Evolutionary conservation across 2,113 vertebrate genomes (phyloP), one percentile per base, ranked within the genome.

Genomic region (Myocastor coypus): DNA sequence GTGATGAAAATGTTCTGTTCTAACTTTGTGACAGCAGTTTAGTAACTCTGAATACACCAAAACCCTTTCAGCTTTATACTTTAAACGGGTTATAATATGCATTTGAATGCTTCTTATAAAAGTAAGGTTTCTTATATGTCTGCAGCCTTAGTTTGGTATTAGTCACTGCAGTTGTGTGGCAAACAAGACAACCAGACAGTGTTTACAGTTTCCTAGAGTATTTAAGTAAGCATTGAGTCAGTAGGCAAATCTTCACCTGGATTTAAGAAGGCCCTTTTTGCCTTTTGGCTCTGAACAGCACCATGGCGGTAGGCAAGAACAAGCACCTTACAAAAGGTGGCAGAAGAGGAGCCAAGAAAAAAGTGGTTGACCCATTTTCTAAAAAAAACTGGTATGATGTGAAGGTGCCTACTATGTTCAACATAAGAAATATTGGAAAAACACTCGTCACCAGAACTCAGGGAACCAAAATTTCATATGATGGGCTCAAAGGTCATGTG

Each of bases 1-100:
- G 19, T 84, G 55, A 94, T 85, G 34, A 96, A 83, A 83, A 30
- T 90, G 40, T 92, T 94, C 34, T 90, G 40, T 92, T 94, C 34
- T 85, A 46, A 91, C 91, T 83, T 83, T 80, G 22, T 94, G 52
- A 16, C 55, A 17, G 32, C 69, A 34, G 16, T 85, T 93, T 22
- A 7, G 52, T 32, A 83, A n/a, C 22, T 94, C 24, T 52, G 68
- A 82, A 50, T 84, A 75, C 37, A 50, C 68, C 57, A 66, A 89
- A 89, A 55, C 30, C 42, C 26, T 78, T 71, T 90, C 73, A 40
- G 13, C 81, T 91, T 16, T 81, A 71, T 3, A 71, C 14, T 87
- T 94, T 63, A 50, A 93, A 28, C 96, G 69, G 28, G 4, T 83
- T 80, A 59, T 83, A 82, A 2, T 89, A 84, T 96, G 61, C 63